Percentiles rank a stretch among this genome's conserved stretches.
Evolutionary conservation across 2,113 vertebrate genomes (phyloP).

Genomic region (Engystomops pustulosus): DNA sequence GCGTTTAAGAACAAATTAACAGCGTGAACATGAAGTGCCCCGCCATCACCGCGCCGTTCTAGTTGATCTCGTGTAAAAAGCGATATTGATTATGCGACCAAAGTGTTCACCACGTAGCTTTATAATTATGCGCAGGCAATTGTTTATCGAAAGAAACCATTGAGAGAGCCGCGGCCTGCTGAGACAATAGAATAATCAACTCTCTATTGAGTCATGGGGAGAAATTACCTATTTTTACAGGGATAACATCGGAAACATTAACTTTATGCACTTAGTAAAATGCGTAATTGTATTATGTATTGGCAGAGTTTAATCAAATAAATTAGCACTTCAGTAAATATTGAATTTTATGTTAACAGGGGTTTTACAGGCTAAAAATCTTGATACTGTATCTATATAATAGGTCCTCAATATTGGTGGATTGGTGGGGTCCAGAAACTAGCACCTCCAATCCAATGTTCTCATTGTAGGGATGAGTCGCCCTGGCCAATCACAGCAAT

Average conservation of each 20-base stretch:
- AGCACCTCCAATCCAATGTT: too few relatives aligned
- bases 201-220: not conserved
- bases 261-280: not conserved
- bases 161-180: conserved; percentile 10
- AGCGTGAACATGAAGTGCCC: conserved; percentile 37
- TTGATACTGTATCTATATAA: too few relatives aligned
- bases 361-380: too few relatives aligned
- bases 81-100: conserved; percentile 45
- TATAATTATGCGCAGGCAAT: conserved; percentile 11
- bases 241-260: not conserved
- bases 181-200: conserved; percentile 46
- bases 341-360: too few relatives aligned
- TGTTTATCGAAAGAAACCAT: conserved; percentile 19
- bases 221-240: not conserved
- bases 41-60: not conserved
- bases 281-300: not conserved
- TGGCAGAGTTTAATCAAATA: too few relatives aligned
- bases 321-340: too few relatives aligned
- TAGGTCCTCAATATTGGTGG: too few relatives aligned
- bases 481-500: too few relatives aligned
- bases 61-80: conserved; percentile 26
- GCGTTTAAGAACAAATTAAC: conserved; percentile 36
- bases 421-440: too few relatives aligned
- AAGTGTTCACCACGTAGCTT: conserved; percentile 21
- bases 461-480: too few relatives aligned